phyloP scores from a whole-genome alignment of 2,797 vertebrate species.

The Pseudomugil gertrudae region DNA sequence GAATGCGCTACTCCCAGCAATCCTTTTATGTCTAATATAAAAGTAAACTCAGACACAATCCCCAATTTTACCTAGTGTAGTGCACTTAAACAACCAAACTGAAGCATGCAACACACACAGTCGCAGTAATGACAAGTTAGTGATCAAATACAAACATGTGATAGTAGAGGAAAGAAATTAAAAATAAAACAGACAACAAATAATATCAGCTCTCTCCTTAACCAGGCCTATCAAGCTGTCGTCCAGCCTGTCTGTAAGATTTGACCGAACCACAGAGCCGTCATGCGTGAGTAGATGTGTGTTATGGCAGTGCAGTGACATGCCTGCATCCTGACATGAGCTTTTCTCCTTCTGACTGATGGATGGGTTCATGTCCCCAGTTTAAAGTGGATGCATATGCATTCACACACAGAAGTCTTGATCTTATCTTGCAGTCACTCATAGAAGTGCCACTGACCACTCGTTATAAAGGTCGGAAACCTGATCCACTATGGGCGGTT shows the following conservation, averaged over 20 bases:
- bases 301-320: conserved; percentile 58
- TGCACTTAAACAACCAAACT: background rate
- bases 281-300: conserved; percentile 12
- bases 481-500: conserved; percentile 52
- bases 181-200: background rate
- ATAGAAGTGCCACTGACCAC: conserved; percentile 74
- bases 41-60: background rate
- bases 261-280: conserved; percentile 34
- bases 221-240: background rate
- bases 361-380: conserved; percentile 83
- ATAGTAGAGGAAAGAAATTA: background rate
- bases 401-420: conserved; percentile 61
- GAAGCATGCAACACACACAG: background rate
- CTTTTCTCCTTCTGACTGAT: conserved; percentile 88
- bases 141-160: background rate
- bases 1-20: background rate
- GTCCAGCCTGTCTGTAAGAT: conserved; percentile 52
- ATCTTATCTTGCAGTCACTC: conserved; percentile 86
- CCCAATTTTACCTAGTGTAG: background rate
- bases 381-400: conserved; percentile 74
- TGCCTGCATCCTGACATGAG: conserved; percentile 82
- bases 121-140: background rate
- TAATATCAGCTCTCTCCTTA: background rate
- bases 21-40: background rate
- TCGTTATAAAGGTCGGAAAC: conserved; percentile 68